phyloP scores from a whole-genome alignment of 2,113 vertebrate species.

The Oreochromis aureus region DNA sequence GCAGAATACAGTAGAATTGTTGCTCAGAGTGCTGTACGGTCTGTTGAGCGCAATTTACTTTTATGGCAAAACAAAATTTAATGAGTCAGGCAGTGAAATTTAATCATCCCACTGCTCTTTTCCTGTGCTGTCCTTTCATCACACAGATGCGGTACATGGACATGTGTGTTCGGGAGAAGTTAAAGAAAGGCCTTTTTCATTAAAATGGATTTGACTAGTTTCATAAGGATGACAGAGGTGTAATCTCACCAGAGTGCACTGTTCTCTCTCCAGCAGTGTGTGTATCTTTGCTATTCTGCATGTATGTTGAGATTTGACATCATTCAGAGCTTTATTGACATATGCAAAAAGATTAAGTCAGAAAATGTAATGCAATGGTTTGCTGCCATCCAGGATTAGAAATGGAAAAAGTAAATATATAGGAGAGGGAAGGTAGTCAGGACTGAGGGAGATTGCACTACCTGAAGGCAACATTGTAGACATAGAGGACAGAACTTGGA shows the following conservation, averaged over 20 bases:
- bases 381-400: background rate
- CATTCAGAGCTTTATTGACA: background rate
- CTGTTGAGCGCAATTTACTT: background rate
- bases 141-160: background rate
- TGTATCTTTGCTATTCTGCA: background rate
- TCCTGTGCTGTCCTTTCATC: background rate
- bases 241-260: constrained; percentile 17
- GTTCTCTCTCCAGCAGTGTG: background rate
- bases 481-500: background rate
- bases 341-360: background rate
- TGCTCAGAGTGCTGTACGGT: background rate
- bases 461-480: background rate
- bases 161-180: background rate
- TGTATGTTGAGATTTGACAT: background rate
- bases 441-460: background rate
- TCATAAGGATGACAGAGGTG: constrained; percentile 35
- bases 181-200: constrained; percentile 9
- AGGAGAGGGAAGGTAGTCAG: background rate
- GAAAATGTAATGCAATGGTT: background rate
- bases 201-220: constrained; percentile 43
- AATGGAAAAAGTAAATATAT: background rate
- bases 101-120: background rate
- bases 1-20: background rate
- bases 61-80: background rate
- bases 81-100: background rate